Base-by-base conservation (phyloP, 2,888 invertebrate genomes). In the Drosophila rubida region DNA sequence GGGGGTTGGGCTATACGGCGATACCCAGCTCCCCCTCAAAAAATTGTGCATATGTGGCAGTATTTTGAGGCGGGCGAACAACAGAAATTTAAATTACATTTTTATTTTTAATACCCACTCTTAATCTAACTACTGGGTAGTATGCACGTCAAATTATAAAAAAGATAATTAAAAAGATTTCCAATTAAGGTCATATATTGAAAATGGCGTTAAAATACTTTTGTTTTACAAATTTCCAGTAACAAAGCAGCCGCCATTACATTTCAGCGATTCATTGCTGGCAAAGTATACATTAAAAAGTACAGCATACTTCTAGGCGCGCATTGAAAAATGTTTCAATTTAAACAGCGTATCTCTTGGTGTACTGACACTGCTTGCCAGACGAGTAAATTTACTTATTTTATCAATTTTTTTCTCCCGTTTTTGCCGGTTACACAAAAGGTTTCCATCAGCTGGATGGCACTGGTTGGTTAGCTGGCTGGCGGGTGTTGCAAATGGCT, bases 71-170 rank as follows among this genome's bases (percentile, higher is more conserved):
- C 63, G 51, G 27, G 45, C 37, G 66, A 46, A 67, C 57, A 82
- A 78, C 69, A 57, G 75, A 82, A 87, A 84, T 80, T 84, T 82
- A 85, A 87, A 84, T 84, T 80, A 72, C 75, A 72, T 76, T 87
- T 75, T 73, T 68, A 70, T 75, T 75, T 77, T 46, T 42, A 54
- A 60, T 49, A 41, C 51, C 39, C 53, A 59, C 45, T 30, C 30
- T 5, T 2, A 22, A 13, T n/a, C 25, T 8, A 9, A 41, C 5
- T 11, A 2, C 6, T 25, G 9, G 32, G 16, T 50, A 25, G 23
- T 11, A 11, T 57, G 22, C 8, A 2, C 8, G 5, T 16, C 4
- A 1, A 22, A n/a, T 45, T 25, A 4, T 6, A 14, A 19, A 23
- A 6, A 14, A 35, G 9, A 35, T n/a, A 35, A 27, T 27, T 27